A percentile compares a stretch with the other conserved stretches of the same genome.
Evolutionary conservation across 2,113 vertebrate species (phyloP).

Genomic region (Tragelaphus buxtoni): DNA sequence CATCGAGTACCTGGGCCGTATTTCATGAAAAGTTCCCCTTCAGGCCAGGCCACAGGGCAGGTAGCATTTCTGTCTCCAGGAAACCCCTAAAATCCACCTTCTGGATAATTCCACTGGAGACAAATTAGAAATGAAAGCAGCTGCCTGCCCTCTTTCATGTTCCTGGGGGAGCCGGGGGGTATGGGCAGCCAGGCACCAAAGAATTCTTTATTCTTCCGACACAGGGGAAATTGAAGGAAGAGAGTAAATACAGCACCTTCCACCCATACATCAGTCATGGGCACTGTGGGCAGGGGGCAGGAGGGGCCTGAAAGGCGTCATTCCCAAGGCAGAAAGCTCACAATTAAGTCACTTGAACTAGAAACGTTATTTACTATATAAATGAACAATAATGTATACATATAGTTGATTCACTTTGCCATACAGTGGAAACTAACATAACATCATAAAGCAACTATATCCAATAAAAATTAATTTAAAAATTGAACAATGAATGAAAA

Average conservation of each 20-base stretch:
- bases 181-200: slow-evolving; percentile 67
- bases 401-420: background rate
- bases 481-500: background rate
- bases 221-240: slow-evolving; percentile 3
- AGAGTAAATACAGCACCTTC: background rate
- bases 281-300: background rate
- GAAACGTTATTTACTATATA: background rate
- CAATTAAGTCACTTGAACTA: background rate
- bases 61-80: slow-evolving; percentile 73
- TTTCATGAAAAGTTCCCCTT: slow-evolving; percentile 76
- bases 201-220: slow-evolving; percentile 59
- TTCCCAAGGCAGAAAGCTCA: background rate
- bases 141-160: slow-evolving; percentile 69
- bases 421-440: background rate
- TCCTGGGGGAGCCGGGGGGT: background rate
- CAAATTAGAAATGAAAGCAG: slow-evolving; percentile 74
- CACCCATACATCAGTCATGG: background rate
- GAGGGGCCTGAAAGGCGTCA: background rate
- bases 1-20: slow-evolving; percentile 74
- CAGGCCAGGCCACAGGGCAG: slow-evolving; percentile 62
- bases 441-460: background rate
- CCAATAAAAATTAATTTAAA: background rate
- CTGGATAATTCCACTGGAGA: slow-evolving; percentile 73
- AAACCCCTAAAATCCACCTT: slow-evolving; percentile 76
- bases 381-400: background rate